These are phyloP conservation scores for Drosophila pegasa DNA, from an alignment of 2,888 invertebrate genomes.

Conservation along the genomic window DNA sequence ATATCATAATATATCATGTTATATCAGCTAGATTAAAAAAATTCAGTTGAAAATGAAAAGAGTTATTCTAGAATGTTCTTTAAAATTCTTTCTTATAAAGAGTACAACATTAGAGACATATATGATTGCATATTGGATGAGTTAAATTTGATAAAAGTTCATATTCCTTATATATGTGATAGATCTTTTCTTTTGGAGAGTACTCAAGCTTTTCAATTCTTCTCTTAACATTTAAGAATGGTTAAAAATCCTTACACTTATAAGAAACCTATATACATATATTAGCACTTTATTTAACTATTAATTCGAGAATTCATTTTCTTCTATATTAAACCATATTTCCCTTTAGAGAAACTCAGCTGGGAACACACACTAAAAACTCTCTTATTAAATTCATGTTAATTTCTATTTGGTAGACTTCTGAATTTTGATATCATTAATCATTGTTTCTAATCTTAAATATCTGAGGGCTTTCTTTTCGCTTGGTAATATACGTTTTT, in stretches of 20 bases:
- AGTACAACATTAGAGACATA: too few species aligned
- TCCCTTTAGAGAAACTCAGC: neutral
- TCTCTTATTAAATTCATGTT: neutral
- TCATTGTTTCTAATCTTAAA: neutral
- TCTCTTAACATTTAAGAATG: too few species aligned
- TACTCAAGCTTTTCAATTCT: neutral
- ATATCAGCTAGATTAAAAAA: too few species aligned
- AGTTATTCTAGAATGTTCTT: neutral
- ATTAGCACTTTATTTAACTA: too few species aligned
- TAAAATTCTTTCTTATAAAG: too few species aligned
- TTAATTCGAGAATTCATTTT: neutral
- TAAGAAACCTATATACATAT: too few species aligned
- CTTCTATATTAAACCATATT: neutral
- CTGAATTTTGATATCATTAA: neutral
- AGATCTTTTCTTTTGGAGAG: too few species aligned
- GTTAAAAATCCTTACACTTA: too few species aligned
- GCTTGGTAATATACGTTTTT: neutral
- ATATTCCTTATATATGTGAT: too few species aligned
- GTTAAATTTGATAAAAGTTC: too few species aligned
- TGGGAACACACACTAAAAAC: neutral
- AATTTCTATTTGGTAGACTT: neutral
- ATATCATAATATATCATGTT: neutral
- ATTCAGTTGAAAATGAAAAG: neutral
- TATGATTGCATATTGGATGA: too few species aligned
- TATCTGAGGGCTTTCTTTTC: constrained; percentile 17